phyloP scores from a whole-genome alignment of 2,797 vertebrate genomes.

The Sebastes variabilis region DNA sequence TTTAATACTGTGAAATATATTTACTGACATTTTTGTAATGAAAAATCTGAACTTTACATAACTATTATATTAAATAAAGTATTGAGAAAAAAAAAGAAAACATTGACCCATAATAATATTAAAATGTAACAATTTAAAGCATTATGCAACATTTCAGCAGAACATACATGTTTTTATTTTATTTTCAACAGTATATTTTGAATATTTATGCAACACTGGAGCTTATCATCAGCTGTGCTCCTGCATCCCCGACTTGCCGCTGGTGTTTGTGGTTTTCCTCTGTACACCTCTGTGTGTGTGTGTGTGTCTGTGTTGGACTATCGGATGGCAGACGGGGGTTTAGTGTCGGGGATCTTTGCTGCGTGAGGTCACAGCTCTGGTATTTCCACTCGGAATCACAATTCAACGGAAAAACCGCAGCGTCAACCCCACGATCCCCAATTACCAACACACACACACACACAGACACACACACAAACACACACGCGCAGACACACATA shows the following conservation, averaged over 20 bases:
- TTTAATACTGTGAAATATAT: too few relatives aligned
- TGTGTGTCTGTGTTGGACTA: constrained; percentile 35
- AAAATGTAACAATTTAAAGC: not conserved
- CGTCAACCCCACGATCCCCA: constrained; percentile 54
- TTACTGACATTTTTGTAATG: too few relatives aligned
- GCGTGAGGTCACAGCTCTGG: constrained; percentile 78
- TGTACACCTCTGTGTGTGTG: constrained; percentile 19
- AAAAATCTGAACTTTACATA: too few relatives aligned
- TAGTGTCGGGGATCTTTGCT: constrained; percentile 65
- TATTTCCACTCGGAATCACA: constrained; percentile 73
- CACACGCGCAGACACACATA: not conserved
- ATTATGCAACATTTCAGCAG: not conserved
- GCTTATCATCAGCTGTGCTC: constrained; percentile 24
- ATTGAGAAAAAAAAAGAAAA: not conserved
- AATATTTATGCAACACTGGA: not conserved
- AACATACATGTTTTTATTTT: not conserved
- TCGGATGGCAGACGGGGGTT: constrained; percentile 70
- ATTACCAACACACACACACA: constrained; percentile 37
- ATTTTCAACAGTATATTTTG: not conserved
- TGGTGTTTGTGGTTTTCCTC: constrained; percentile 35
- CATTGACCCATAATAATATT: not conserved
- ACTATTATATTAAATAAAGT: too few relatives aligned
- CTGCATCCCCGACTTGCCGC: not conserved
- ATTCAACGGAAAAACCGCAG: constrained; percentile 72
- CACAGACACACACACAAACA: not conserved